Base-by-base conservation (phyloP, 2,113 vertebrate genomes). In the Lipotes vexillifer region DNA sequence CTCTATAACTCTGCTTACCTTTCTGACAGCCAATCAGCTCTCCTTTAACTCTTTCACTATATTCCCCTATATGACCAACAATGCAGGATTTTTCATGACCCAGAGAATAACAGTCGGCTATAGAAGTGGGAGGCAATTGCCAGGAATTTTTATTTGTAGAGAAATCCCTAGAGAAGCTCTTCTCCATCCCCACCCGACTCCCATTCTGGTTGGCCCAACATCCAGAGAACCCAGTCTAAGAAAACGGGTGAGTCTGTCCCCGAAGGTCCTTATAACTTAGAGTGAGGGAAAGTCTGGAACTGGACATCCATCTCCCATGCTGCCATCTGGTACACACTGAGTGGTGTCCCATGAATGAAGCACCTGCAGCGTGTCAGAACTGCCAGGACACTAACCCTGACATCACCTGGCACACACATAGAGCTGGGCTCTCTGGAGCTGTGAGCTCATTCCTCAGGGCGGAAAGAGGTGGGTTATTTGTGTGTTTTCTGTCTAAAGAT, bases 111-210 rank as follows among this genome's bases (percentile, higher is more conserved):
- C 7, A 69, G 59, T 65, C 81, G 82, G 93, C 83, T 55, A 95
- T 33, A 92, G 72, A 86, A 97, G n/a, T 27, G 78, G 91, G 68
- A 94, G 23, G 68, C 65, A 59, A 61, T 61, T 97, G 93, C 96
- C 97, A 97, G 84, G 83, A 96, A 96, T 68, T 97, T 85, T 97
- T 94, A 93, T 95, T 93, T 92, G 93, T 80, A 87, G 68, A 80
- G 68, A 88, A 97, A 27, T 87, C 97, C 96, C 97, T 68, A 68
- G 96, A 96, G 98, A 93, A 46, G 15, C 36, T 96, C 95, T 91
- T 95, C 84, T 85, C 41, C 59, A 85, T 92, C 92, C 20, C 96
- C 96, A 96, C 97, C 97, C 97, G 87, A 55, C 27, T 93, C 49
- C 81, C 68, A 89, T 91, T 96, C 66, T 77, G 57, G 92, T 59